Percentiles rank a stretch among this genome's conserved stretches.
These are phyloP conservation scores for Calcarius lapponicus DNA, from an alignment of 2,797 vertebrate species.

Conservation along the genomic window DNA sequence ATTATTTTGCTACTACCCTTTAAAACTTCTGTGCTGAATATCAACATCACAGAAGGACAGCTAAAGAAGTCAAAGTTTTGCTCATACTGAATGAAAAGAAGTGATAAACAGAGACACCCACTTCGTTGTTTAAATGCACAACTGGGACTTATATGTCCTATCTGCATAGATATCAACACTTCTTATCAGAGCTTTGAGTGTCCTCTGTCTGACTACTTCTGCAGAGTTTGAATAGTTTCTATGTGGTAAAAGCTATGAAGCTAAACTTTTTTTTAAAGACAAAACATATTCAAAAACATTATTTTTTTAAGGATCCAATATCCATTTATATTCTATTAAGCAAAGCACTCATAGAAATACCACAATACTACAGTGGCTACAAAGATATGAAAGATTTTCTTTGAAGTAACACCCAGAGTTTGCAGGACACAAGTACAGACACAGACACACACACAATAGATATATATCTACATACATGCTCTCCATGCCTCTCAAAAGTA, in stretches of 20 bases:
- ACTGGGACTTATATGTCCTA: neutral
- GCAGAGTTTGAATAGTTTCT: neutral
- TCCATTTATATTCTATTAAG: neutral
- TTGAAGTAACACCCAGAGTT: neutral
- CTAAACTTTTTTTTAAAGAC: neutral
- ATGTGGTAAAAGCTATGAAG: neutral
- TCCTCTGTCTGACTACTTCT: neutral
- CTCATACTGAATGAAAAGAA: neutral
- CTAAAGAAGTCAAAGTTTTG: neutral
- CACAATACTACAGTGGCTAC: neutral
- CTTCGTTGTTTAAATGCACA: neutral
- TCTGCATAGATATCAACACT: neutral
- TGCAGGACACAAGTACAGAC: neutral
- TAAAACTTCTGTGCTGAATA: neutral
- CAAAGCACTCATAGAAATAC: neutral
- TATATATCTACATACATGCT: fast-evolving
- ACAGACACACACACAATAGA: neutral
- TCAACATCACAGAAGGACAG: neutral
- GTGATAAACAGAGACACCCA: neutral
- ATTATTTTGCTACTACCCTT: neutral
- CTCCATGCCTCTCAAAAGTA: neutral
- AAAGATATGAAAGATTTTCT: neutral
- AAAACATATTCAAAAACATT: neutral
- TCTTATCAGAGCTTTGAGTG: neutral
- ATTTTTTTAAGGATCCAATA: neutral